phyloP scores from a whole-genome alignment of 2,888 invertebrate species.

The Pycnomerus fuliginosus region DNA sequence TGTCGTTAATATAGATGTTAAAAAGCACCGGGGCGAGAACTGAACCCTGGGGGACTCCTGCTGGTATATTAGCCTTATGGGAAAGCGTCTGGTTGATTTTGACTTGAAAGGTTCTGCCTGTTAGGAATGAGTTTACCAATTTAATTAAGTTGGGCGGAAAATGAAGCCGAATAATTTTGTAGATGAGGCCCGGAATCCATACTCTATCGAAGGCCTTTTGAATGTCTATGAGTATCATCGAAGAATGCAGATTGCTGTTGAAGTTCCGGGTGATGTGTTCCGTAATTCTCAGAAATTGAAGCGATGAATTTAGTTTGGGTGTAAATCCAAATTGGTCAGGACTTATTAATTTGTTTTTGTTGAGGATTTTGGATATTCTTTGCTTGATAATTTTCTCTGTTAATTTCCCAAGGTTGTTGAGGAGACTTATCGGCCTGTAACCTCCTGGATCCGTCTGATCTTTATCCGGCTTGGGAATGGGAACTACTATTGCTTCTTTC shows the following conservation, averaged over 20 bases:
- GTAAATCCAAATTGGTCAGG: conserved; percentile 5
- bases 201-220: neutral
- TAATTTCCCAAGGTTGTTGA: neutral
- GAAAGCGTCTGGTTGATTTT: neutral
- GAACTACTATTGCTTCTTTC: conserved; percentile 1
- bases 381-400: neutral
- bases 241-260: neutral
- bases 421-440: neutral
- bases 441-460: neutral
- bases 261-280: neutral
- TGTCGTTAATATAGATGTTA: neutral
- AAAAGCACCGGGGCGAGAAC: neutral
- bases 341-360: neutral
- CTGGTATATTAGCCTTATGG: neutral
- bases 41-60: neutral
- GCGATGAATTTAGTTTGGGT: neutral
- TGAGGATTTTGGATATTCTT: neutral
- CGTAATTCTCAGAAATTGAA: neutral
- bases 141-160: neutral
- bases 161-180: neutral
- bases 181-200: neutral
- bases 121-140: neutral
- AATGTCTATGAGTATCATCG: neutral
- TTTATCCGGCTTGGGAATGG: neutral
- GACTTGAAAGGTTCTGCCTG: neutral